Base-by-base conservation (phyloP, 2,888 invertebrate genomes). In the Dastarcus helophoroides region DNA sequence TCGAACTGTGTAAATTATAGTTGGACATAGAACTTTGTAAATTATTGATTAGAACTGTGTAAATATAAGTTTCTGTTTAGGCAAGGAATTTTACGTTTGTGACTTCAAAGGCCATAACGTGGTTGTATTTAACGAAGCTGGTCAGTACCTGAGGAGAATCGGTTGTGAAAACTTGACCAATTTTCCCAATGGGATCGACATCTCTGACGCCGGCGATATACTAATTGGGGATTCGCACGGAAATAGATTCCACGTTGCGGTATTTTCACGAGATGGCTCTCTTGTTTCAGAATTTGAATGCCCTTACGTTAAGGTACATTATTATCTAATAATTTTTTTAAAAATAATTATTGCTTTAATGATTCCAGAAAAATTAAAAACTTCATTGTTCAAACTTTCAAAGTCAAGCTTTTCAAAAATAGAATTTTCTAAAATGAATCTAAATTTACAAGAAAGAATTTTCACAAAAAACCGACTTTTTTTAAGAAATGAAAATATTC, bases 81-180 rank as follows among this genome's bases (percentile, higher is more conserved):
- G 85, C 51, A 83, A 82, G 57, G 86, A 88, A 62, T 91, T 88
- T 62, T 95, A 88, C 64, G 90, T 95, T 37, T 95, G 94, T 63
- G 94, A 95, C 65, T 95, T 94, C 63, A 95, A 95, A 65, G 94
- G 93, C 30, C 94, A 94, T 65, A 93, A 93, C 63, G 93, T 94
- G 31, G 93, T 93, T 14, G 93, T 94, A 26, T 93, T 93, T 61
- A 86, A 82, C 57, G 90, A 91, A 58, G 84, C 86, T 41, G 94
- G 94, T 33, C 76, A 77, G 40, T 94, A 89, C 65, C 66, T 90
- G 53, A 81, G 93, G 45, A 81, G 90, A 46, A 94, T 95, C 60
- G 95, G 94, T 43, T 85, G 84, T 65, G 91, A 94, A 65, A 89
- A 81, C 59, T 78, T 94, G 48, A 95, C 94, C 50, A 91, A 91